These are phyloP conservation scores for Uromys caudimaculatus DNA, from an alignment of 2,797 vertebrate genomes.

Conservation along the genomic window DNA sequence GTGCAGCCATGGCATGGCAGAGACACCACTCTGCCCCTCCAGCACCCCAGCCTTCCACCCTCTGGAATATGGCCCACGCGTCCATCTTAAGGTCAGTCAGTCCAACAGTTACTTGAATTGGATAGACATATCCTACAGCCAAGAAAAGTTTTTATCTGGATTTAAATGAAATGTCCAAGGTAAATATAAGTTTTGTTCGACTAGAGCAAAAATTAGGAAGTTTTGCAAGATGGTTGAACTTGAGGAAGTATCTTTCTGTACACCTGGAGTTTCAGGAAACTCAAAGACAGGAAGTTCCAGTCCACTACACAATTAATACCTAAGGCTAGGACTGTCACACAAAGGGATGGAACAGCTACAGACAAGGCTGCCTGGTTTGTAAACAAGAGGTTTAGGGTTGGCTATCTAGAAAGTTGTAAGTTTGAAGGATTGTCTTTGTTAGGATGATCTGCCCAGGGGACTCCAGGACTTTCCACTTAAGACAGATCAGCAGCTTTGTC, in stretches of 20 bases:
- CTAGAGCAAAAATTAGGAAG: neutral
- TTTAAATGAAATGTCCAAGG: constrained; percentile 16
- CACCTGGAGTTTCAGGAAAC: neutral
- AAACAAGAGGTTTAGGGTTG: neutral
- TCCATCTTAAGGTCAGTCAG: neutral
- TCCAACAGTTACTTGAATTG: neutral
- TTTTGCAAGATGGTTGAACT: neutral
- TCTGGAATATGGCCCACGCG: neutral
- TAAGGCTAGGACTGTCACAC: neutral
- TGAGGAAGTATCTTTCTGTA: neutral
- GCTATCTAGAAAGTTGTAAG: constrained; percentile 1
- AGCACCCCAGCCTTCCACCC: neutral
- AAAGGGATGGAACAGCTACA: neutral
- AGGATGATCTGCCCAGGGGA: neutral
- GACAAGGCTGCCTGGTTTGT: neutral
- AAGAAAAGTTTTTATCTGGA: neutral
- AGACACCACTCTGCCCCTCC: neutral
- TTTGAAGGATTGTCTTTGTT: neutral
- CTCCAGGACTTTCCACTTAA: neutral
- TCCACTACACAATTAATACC: neutral
- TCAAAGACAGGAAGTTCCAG: neutral
- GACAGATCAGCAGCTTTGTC: constrained; percentile 1
- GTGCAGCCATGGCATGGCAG: neutral
- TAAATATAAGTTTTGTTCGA: neutral
- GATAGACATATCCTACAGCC: neutral